Conservation (phyloP, 2,113 vertebrate genomes). For the Azemiops feae region DNA sequence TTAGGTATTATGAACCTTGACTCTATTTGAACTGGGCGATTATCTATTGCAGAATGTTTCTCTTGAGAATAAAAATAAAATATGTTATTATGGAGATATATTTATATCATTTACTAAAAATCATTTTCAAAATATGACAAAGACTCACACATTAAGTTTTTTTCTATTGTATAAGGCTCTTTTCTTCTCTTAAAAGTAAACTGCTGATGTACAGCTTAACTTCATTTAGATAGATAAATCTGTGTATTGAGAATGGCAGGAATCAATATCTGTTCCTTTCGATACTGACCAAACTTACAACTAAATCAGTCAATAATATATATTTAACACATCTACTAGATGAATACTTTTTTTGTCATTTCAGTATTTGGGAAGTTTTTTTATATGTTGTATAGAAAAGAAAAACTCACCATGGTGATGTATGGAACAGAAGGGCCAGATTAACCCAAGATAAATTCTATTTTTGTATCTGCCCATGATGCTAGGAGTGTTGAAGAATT, state of each 20-base stretch:
- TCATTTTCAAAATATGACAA: not conserved
- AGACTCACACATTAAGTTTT: constrained; percentile 29
- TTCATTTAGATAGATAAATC: constrained; percentile 44
- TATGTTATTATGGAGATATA: not conserved
- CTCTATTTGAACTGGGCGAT: not conserved
- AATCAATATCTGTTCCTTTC: constrained; percentile 39
- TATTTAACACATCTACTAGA: not conserved
- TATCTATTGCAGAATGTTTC: not conserved
- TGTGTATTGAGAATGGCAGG: constrained; percentile 44
- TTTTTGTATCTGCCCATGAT: not conserved
- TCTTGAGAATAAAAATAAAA: not conserved
- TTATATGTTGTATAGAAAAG: not conserved
- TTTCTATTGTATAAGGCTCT: constrained; percentile 18
- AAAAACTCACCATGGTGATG: not conserved
- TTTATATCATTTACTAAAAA: not conserved
- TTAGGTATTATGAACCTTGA: not conserved
- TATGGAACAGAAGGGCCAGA: not conserved
- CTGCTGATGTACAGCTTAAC: constrained; percentile 57
- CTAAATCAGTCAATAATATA: constrained; percentile 16
- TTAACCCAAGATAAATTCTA: not conserved
- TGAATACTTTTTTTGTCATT: not conserved
- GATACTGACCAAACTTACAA: constrained; percentile 20
- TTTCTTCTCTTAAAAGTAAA: constrained; percentile 41
- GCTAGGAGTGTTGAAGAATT: not conserved
- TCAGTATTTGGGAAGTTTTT: not conserved